Conservation (phyloP, 2,888 invertebrate genomes). For the Dinocampus coccinellae region DNA sequence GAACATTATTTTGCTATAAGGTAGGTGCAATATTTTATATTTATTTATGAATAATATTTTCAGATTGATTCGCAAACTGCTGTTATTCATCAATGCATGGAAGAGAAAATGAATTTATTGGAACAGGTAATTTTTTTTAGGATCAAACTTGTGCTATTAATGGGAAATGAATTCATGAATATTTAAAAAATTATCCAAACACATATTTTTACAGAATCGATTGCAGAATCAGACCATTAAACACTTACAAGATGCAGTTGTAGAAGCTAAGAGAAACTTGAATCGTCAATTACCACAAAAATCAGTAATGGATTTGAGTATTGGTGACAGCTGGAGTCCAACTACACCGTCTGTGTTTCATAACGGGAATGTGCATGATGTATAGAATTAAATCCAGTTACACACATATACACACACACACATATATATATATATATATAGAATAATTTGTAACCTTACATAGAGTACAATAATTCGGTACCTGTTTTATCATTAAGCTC, state of each 20-base stretch:
- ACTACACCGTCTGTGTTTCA: conserved; percentile 61
- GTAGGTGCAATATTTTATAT: conserved; percentile 19
- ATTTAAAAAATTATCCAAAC: neutral
- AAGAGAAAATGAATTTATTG: conserved; percentile 58
- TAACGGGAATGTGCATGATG: conserved; percentile 66
- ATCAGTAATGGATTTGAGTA: conserved; percentile 56
- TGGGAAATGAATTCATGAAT: neutral
- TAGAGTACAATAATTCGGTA: conserved; percentile 26
- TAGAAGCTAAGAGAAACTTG: conserved; percentile 62
- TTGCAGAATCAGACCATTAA: conserved; percentile 65
- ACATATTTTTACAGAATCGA: conserved; percentile 53
- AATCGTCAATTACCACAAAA: conserved; percentile 63
- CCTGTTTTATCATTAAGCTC: conserved; percentile 29
- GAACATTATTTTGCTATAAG: conserved; percentile 16
- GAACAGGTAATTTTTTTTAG: conserved; percentile 54
- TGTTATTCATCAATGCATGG: conserved; percentile 54
- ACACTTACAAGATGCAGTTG: conserved; percentile 63
- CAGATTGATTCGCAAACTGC: conserved; percentile 59
- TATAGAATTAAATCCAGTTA: conserved; percentile 54
- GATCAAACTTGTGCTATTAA: neutral
- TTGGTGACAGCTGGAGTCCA: conserved; percentile 64
- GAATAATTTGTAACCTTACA: conserved; percentile 7
- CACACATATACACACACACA: conserved; percentile 32
- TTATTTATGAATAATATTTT: conserved; percentile 38
- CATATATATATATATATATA: conserved; percentile 28